phyloP scores from a whole-genome alignment of 2,113 vertebrate species.

The Saccopteryx bilineata region DNA sequence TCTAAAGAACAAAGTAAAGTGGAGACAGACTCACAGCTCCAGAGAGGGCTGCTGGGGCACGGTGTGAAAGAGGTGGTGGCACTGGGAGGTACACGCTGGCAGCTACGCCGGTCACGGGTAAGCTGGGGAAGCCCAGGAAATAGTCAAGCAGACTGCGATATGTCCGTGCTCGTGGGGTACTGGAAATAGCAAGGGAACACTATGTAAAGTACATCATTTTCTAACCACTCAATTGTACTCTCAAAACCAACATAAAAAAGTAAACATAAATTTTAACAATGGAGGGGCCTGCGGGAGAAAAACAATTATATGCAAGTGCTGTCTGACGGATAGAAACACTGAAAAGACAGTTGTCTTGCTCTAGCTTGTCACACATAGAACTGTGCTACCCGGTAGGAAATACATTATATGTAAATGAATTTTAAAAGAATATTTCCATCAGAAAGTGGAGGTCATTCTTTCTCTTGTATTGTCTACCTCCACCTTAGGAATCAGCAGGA shows the following conservation, averaged over 20 bases:
- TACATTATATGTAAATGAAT: not conserved
- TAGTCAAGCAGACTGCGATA: accelerated
- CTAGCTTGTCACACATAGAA: not conserved
- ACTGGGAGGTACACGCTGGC: not conserved
- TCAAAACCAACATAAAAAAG: not conserved
- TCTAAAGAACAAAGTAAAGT: not conserved
- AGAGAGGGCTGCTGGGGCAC: not conserved
- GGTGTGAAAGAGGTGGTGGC: not conserved
- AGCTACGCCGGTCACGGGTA: not conserved
- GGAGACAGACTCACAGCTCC: not conserved
- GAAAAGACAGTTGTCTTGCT: not conserved
- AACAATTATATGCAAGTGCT: not conserved
- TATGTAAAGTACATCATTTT: not conserved
- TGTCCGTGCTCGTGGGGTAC: not conserved
- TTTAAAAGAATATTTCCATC: not conserved
- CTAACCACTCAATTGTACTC: not conserved
- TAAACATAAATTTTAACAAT: not conserved
- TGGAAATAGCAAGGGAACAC: not conserved
- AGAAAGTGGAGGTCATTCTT: not conserved
- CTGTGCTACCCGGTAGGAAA: not conserved
- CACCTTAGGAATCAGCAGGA: too few species aligned
- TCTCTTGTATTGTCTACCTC: not conserved
- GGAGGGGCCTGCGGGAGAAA: not conserved
- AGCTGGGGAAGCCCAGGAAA: not conserved
- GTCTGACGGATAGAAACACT: not conserved